Evolutionary conservation across 2,888 invertebrate genomes (phyloP).

Genomic region (Drosophila phalerata): DNA sequence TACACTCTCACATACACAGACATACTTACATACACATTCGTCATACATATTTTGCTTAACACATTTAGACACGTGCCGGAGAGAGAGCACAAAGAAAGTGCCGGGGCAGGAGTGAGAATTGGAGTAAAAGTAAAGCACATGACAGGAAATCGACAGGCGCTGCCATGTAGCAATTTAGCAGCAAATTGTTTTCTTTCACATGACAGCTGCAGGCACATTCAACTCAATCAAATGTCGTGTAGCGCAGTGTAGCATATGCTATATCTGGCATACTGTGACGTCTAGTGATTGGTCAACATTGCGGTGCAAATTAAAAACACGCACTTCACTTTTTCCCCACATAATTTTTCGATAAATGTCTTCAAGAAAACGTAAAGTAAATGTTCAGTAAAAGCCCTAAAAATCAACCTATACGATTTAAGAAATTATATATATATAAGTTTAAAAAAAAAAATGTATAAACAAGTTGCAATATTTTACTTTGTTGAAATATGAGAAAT

Average conservation of each 20-base stretch:
- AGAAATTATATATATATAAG: too few relatives aligned
- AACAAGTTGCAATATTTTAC: slow-evolving; percentile 19
- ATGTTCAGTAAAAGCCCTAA: too few relatives aligned
- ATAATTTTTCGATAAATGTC: not conserved
- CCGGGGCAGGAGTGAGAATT: not conserved
- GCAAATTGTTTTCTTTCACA: slow-evolving; percentile 72
- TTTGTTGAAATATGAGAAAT: slow-evolving; percentile 65
- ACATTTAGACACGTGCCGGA: slow-evolving; percentile 25
- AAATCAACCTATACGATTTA: too few relatives aligned
- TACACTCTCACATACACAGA: slow-evolving; percentile 2
- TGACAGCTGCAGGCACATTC: slow-evolving; percentile 63
- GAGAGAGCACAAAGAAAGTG: slow-evolving; percentile 13
- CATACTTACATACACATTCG: not conserved
- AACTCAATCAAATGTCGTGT: slow-evolving; percentile 55
- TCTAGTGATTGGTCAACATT: slow-evolving; percentile 40
- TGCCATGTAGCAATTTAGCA: slow-evolving; percentile 70
- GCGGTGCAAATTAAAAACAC: slow-evolving; percentile 24
- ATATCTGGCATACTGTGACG: slow-evolving; percentile 8
- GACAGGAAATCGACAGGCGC: slow-evolving; percentile 69
- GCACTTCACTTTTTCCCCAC: not conserved
- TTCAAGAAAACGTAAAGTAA: not conserved
- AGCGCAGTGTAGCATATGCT: slow-evolving; percentile 37
- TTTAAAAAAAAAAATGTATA: not conserved
- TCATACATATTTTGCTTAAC: slow-evolving; percentile 17
- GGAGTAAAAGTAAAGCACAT: slow-evolving; percentile 29